Evolutionary conservation across 2,797 vertebrate genomes (phyloP).

Genomic region (Dicrostonyx torquatus): DNA sequence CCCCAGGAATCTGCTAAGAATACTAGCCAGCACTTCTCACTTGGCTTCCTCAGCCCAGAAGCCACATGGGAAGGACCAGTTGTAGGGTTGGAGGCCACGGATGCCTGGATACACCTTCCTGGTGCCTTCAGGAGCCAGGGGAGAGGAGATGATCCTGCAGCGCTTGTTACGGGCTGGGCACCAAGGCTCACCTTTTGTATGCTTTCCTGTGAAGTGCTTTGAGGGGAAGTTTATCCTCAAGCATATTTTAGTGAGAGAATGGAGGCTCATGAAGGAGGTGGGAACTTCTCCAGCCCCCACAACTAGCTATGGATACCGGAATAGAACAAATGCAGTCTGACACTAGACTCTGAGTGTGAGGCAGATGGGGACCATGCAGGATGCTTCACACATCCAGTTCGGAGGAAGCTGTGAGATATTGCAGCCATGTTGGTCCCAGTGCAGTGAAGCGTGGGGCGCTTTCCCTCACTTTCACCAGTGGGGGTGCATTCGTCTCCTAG

Average conservation of each 20-base stretch:
- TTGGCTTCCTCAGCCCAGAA: background rate
- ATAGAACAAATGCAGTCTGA: background rate
- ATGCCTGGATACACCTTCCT: background rate
- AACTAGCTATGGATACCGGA: background rate
- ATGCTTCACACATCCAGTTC: background rate
- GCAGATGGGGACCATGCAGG: background rate
- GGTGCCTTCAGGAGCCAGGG: too few species aligned
- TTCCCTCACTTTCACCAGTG: background rate
- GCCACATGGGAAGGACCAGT: background rate
- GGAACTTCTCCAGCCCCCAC: background rate
- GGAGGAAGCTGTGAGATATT: background rate
- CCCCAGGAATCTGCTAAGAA: background rate
- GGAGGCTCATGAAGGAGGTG: background rate
- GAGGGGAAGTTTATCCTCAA: background rate
- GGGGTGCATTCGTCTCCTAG: background rate
- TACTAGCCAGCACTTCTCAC: background rate
- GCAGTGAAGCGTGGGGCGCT: rapidly evolving
- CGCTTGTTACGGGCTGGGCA: background rate
- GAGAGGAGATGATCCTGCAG: background rate
- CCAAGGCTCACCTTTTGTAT: background rate
- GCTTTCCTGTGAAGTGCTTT: background rate
- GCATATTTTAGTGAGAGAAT: conserved; percentile 6
- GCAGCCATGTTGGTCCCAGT: background rate
- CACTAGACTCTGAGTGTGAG: background rate
- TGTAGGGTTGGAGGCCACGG: background rate